These are phyloP conservation scores for Hippocampus zosterae DNA, from an alignment of 2,113 vertebrate species.

Conservation along the genomic window DNA sequence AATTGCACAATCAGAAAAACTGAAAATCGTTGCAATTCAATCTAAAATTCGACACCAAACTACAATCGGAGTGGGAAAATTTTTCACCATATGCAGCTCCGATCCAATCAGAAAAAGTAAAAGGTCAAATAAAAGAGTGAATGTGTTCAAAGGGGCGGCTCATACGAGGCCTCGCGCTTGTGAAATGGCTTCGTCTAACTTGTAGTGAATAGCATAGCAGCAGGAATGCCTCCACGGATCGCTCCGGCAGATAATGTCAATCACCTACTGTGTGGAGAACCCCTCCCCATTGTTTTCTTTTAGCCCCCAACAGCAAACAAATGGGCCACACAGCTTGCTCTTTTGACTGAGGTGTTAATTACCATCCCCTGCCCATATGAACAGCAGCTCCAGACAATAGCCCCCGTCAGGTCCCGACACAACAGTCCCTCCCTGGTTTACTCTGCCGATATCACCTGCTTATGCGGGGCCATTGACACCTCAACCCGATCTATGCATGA, in stretches of 20 bases:
- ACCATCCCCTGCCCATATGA: constrained; percentile 66
- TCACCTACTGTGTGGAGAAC: constrained; percentile 64
- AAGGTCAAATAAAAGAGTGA: constrained; percentile 28
- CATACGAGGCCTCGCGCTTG: constrained; percentile 39
- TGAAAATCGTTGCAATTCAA: background rate
- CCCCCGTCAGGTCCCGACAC: constrained; percentile 46
- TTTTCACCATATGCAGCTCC: background rate
- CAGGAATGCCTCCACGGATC: constrained; percentile 64
- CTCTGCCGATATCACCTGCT: constrained; percentile 65
- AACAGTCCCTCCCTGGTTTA: constrained; percentile 57
- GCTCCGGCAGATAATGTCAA: constrained; percentile 74
- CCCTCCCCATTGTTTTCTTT: constrained; percentile 72
- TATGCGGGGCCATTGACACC: constrained; percentile 68
- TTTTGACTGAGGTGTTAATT: constrained; percentile 75
- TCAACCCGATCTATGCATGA: constrained; percentile 64
- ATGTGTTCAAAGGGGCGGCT: constrained; percentile 36
- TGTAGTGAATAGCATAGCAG: constrained; percentile 44
- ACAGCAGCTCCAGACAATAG: constrained; percentile 68
- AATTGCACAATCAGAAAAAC: background rate
- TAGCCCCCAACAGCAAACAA: constrained; percentile 73
- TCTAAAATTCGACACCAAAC: too few species aligned
- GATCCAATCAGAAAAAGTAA: constrained; percentile 18
- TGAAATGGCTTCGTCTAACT: constrained; percentile 41
- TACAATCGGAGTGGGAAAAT: background rate
- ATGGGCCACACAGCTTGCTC: constrained; percentile 74